These are phyloP conservation scores for Lepetodrilus schrolli DNA, from an alignment of 2,888 invertebrate genomes.

Conservation along the genomic window DNA sequence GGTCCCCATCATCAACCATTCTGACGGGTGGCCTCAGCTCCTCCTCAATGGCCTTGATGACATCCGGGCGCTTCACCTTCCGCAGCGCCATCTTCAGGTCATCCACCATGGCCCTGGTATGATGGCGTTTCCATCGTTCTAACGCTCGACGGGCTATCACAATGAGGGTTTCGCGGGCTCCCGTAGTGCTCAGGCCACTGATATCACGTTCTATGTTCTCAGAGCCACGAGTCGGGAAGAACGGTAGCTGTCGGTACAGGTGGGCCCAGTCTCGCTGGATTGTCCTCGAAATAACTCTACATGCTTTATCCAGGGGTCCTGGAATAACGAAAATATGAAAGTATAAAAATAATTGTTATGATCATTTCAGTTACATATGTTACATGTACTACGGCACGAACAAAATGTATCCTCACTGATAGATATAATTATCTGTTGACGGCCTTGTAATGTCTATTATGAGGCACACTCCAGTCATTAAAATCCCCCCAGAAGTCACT, in stretches of 20 bases:
- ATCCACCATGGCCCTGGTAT: conserved; percentile 66
- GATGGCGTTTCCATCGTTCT: conserved; percentile 66
- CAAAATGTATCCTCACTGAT: no score
- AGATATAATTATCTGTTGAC: no score
- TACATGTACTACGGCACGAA: no score
- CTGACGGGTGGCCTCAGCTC: conserved; percentile 54
- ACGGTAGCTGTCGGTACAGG: conserved; percentile 66
- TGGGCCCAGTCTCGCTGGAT: conserved; percentile 67
- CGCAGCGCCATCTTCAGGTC: conserved; percentile 58
- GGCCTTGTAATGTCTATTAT: no score
- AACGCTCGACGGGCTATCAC: conserved; percentile 51
- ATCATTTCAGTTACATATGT: no score
- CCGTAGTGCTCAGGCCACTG: conserved; percentile 49
- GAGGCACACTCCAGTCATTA: no score
- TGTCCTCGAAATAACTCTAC: conserved; percentile 50
- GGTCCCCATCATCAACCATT: conserved; percentile 45
- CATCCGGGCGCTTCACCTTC: conserved; percentile 54
- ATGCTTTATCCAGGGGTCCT: conserved; percentile 65
- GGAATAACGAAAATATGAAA: no score
- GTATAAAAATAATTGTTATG: no score
- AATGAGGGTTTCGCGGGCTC: conserved; percentile 50
- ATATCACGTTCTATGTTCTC: conserved; percentile 68
- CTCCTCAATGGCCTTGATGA: conserved; percentile 51
- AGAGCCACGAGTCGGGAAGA: conserved; percentile 64
- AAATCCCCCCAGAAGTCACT: no score